Base-by-base conservation (phyloP, 1,140 invertebrate genomes). In the Hesperophylax magnus region DNA sequence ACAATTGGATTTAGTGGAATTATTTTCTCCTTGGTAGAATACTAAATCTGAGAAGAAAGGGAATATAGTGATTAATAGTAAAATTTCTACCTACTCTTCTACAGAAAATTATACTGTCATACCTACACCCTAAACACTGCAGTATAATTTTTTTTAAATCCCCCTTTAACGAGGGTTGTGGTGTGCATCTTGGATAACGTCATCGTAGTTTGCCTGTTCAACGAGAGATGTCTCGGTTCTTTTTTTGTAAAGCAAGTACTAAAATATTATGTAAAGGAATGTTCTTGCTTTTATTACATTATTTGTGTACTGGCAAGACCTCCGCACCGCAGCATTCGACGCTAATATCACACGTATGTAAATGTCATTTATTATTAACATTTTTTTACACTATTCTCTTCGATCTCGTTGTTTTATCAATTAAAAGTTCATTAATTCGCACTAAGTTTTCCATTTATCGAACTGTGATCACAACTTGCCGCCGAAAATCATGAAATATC, bases 311-410 rank as follows among this genome's bases (percentile, higher is more conserved):
- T 78, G 76, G 76, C 76, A 78, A 78, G 63, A 79, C 71, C 53
- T 53, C 67, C 78, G 67, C 69, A 79, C n/a, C 67, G 24, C 77
- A 56, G 80, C 82, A 83, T n/a, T 81, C 52, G 71, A 27, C 47
- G 76, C 82, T 69, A 78, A 78, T 56, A 52, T 79, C 65, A 58
- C 74, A 81, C 71, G 82, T 84, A 84, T 81, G 80, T 84, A 84
- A 84, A 84, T 84, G 82, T 84, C 82, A 84, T 81, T 84, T 81
- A 84, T 84, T 84, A 84, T 84, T 84, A 84, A 83, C 54, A 78
- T 78, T 82, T 82, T 82, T 82, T 34, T 65, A 76, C 71, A 15
- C 22, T 74, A 79, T 79, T 78, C 69, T 31, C 69, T 18, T 27
- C 54, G 53, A 75, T 74, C 17, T 79, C 78, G n/a, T 24, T 61